These are phyloP conservation scores for Lathamus discolor DNA, from an alignment of 2,113 vertebrate genomes.

Conservation along the genomic window DNA sequence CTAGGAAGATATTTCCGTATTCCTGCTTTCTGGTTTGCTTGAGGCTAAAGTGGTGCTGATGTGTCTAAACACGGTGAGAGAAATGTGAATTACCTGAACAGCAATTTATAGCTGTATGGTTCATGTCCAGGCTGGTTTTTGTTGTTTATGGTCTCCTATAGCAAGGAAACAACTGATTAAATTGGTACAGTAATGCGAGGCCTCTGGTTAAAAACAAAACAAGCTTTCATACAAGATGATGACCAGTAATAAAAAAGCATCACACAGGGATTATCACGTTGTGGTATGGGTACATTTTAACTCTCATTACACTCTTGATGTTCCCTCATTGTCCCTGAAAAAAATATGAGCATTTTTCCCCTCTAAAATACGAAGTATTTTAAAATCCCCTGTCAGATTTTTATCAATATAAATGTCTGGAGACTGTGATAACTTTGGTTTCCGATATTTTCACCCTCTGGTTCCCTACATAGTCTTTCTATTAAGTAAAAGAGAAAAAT, in stretches of 20 bases:
- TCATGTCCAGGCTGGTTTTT: neutral
- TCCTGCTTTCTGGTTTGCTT: neutral
- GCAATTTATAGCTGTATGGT: neutral
- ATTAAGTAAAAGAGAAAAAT: neutral
- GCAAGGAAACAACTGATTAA: neutral
- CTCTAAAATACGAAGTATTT: neutral
- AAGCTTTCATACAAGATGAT: neutral
- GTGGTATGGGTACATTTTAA: neutral
- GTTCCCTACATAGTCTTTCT: neutral
- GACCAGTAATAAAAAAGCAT: neutral
- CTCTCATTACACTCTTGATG: fast-evolving
- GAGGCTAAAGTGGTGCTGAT: neutral
- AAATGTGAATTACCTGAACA: neutral
- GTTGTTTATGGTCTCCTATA: neutral
- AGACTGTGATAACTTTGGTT: neutral
- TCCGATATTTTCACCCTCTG: neutral
- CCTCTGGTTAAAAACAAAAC: neutral
- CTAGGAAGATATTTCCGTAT: neutral
- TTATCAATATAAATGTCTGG: neutral
- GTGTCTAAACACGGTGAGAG: neutral
- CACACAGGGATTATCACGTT: neutral
- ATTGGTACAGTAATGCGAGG: neutral
- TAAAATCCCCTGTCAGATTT: neutral
- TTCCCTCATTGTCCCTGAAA: neutral
- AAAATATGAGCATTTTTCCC: neutral